Base-by-base conservation (phyloP, 2,797 vertebrate species). In the Cirrhinus mrigala region DNA sequence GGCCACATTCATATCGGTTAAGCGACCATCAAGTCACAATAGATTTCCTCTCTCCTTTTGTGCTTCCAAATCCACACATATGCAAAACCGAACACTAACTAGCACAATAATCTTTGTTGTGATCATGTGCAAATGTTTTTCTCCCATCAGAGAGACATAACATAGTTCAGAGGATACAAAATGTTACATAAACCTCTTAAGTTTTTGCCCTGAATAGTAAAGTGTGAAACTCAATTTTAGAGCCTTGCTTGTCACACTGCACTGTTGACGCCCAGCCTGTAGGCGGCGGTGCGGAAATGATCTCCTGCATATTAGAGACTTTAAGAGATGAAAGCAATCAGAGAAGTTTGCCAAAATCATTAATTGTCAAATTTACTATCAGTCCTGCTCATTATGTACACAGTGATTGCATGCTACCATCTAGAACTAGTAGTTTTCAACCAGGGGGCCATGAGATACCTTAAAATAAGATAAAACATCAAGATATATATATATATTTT, bases 1-100 rank as follows among this genome's bases (percentile, higher is more conserved):
- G 74, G 60, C 60, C 50, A 85, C 37, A 52, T 85, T 83, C 18
- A 71, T 83, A 29, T 84, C 60, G 29, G 10, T 44, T 4, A 82
- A 70, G 82, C 16, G 24, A 56, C 8, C 50, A 52, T 54, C 54
- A 79, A 46, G 66, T 74, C 12, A 77, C 33, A 27, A 54, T 40
- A 40, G 46, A 81, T 40, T n/a, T 81, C 29, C 62, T 56, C 64
- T 81, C 64, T 54, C 29, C 79, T 40, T 54, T 37, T 11, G 1
- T 40, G 12, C 27, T 20, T 66, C 24, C 8, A 4, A 50, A 69
- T n/a, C n/a, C 2, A 16, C 29, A 48, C 20, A 48, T 20, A 66
- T 79, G 58, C 58, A 64, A 27, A 62, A 48, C 15, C 27, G 27
- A 11, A 46, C 15, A 8, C 33, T 73, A 50, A 58, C 27, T 48